Evolutionary conservation across 2,888 invertebrate genomes (phyloP).

Genomic region (Eremobia ochroleuca): DNA sequence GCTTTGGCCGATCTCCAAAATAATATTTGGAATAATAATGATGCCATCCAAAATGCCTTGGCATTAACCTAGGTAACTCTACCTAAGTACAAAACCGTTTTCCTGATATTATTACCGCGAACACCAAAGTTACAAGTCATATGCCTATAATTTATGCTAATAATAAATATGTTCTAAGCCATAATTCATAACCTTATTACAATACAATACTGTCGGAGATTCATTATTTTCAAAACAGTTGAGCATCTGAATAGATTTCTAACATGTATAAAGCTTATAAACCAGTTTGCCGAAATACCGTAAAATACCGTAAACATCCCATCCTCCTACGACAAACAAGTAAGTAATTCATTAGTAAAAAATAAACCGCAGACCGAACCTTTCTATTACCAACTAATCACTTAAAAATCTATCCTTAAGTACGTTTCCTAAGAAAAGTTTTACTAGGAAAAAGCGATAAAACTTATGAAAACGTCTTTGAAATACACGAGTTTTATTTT

Average conservation of each 20-base stretch:
- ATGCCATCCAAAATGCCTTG: not conserved
- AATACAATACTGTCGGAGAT: constrained; percentile 14
- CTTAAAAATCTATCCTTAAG: constrained; percentile 13
- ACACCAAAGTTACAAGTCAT: constrained; percentile 2
- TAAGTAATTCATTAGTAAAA: constrained; percentile 73
- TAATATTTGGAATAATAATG: constrained; percentile 1
- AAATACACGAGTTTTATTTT: constrained; percentile 33
- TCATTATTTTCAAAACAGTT: constrained; percentile 31
- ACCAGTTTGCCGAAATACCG: constrained; percentile 61
- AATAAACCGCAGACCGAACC: constrained; percentile 59
- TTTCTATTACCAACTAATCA: constrained; percentile 54
- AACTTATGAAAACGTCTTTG: constrained; percentile 24
- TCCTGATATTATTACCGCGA: constrained; percentile 14
- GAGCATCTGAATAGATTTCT: constrained; percentile 42
- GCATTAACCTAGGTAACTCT: not conserved
- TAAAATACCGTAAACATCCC: constrained; percentile 66
- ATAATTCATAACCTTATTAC: constrained; percentile 7
- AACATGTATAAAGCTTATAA: constrained; percentile 40
- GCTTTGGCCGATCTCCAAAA: not conserved
- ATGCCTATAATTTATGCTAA: not conserved
- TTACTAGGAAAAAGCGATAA: constrained; percentile 18
- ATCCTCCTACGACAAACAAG: constrained; percentile 70
- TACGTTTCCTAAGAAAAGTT: constrained; percentile 15
- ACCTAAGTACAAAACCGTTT: not conserved
- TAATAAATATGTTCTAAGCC: not conserved